Base-by-base conservation (phyloP, 2,888 invertebrate genomes). In the Lithosia quadra region DNA sequence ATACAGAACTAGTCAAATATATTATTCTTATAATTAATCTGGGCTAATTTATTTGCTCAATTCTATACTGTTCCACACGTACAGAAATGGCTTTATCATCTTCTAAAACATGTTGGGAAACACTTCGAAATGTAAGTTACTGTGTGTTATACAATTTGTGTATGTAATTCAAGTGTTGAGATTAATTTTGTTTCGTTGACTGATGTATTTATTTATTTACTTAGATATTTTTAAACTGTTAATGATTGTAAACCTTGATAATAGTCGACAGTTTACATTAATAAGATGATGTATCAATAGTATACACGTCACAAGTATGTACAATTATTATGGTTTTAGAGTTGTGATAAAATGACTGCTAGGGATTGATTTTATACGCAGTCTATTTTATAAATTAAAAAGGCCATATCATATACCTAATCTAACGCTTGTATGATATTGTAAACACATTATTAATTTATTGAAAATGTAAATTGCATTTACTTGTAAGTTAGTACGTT, bases 401-500 rank as follows among this genome's bases (percentile, higher is more conserved):
- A 90, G 89, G 90, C 94, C 95, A 94, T 94, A 95, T 95, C 95
- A 94, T 92, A 91, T 91, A 64, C 56, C 64, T 64, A 93, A 88
- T 88, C 86, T 93, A 93, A 88, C 89, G 95, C 95, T 95, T 95
- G 94, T 95, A 94, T 91, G 84, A 92, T 93, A 93, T 90, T 94
- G 91, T 94, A 94, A 91, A 92, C 93, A 92, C 90, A 78, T 78
- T 90, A 92, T 91, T 92, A 92, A 94, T 94, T 95, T 94, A 94
- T 94, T 94, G 85, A 85, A 87, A 87, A 90, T 95, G 95, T 95
- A 94, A 90, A 95, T 94, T 93, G 92, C 94, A 93, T 93, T 92
- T 92, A 94, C 86, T 86, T 86, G 92, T 95, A 95, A 94, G 94
- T 90, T 94, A 95, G 93, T 87, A 89, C 79, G 79, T 88, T 94